Evolutionary conservation across 2,113 vertebrate species (phyloP).

Genomic region (Gallinago paraguaiae): DNA sequence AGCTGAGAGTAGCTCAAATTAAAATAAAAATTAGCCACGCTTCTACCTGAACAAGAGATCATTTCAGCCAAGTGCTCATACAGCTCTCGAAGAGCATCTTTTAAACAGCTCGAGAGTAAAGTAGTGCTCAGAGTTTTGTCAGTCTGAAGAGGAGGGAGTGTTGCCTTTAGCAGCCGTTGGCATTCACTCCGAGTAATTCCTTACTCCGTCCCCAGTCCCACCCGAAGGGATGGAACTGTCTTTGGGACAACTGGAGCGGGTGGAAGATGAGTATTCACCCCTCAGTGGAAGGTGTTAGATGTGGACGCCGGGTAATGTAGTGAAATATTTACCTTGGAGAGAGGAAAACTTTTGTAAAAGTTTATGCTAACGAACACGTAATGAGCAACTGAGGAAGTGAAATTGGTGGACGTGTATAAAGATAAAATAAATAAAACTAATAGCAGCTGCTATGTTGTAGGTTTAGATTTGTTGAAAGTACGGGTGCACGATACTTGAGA

Average conservation of each 20-base stretch:
- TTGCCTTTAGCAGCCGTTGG: not conserved
- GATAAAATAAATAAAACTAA: not conserved
- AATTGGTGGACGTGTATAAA: not conserved
- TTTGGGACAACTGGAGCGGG: not conserved
- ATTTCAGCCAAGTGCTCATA: not conserved
- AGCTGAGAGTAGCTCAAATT: not conserved
- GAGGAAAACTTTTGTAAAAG: not conserved
- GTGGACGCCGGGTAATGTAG: not conserved
- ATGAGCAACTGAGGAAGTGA: not conserved
- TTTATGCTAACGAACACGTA: not conserved
- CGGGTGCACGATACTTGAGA: not conserved
- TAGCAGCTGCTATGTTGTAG: not conserved
- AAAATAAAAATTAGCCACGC: not conserved
- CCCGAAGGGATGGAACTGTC: not conserved
- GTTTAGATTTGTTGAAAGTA: not conserved
- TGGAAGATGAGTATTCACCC: not conserved
- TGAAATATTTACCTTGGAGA: not conserved
- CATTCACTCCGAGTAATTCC: not conserved
- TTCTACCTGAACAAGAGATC: not conserved
- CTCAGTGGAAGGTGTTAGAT: not conserved
- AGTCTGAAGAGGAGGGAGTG: not conserved
- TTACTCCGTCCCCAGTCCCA: not conserved
- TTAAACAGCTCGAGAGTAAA: not conserved
- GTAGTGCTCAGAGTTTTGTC: not conserved
- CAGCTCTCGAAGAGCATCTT: not conserved